phyloP scores from a whole-genome alignment of 2,888 invertebrate genomes.

The Oeneis ivallda region DNA sequence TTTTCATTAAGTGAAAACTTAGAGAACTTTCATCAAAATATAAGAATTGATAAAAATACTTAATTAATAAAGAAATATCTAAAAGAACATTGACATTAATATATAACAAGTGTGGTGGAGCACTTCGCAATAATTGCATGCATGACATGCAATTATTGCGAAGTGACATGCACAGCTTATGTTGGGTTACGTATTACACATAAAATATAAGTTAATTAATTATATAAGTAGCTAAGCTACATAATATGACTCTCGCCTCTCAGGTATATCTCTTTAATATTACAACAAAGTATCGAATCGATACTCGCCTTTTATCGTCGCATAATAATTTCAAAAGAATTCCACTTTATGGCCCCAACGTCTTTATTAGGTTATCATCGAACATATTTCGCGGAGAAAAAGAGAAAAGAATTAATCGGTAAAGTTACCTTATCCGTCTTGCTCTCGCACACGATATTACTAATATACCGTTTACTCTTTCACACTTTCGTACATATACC shows the following conservation, averaged over 20 bases:
- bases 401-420: slow-evolving; percentile 12
- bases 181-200: background rate
- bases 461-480: slow-evolving; percentile 8
- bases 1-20: no score
- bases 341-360: slow-evolving; percentile 6
- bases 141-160: no score
- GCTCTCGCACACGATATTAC: background rate
- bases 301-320: slow-evolving; percentile 7
- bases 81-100: no score
- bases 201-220: background rate
- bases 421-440: slow-evolving; percentile 7
- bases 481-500: slow-evolving; percentile 5
- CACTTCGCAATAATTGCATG: no score
- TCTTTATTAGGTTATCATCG: slow-evolving; percentile 18
- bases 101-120: no score
- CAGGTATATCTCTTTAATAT: slow-evolving; percentile 3
- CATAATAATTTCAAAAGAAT: slow-evolving; percentile 18
- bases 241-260: background rate
- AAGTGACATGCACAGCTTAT: no score
- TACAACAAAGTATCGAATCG: background rate
- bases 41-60: no score
- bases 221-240: background rate
- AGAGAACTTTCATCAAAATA: no score
- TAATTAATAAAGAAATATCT: no score
- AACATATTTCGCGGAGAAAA: slow-evolving; percentile 20